These are phyloP conservation scores for Neopelma chrysocephalum DNA, from an alignment of 2,797 vertebrate species.

Conservation along the genomic window DNA sequence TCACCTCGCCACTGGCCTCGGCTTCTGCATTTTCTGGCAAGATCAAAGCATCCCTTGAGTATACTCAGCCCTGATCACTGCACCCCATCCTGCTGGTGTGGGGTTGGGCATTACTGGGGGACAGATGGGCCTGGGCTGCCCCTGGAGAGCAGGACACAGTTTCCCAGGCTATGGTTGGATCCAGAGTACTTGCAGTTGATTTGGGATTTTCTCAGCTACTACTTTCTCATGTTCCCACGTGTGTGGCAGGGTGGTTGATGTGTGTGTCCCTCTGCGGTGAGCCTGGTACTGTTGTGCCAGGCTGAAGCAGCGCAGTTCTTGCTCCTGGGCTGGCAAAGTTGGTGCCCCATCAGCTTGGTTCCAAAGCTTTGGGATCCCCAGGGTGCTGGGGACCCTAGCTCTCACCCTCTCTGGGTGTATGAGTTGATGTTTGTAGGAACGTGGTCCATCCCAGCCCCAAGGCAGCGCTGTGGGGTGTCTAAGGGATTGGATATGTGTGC, in stretches of 20 bases:
- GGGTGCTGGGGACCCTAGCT: neutral
- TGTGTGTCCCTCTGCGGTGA: neutral
- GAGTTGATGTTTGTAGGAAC: neutral
- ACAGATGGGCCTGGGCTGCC: neutral
- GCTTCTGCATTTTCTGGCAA: neutral
- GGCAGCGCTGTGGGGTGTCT: neutral
- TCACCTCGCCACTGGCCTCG: neutral
- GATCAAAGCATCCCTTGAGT: neutral
- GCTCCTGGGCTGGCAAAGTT: neutral
- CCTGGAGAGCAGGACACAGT: neutral
- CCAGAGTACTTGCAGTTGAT: neutral
- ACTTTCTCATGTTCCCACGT: rapidly evolving
- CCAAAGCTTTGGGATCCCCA: neutral
- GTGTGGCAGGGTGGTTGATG: neutral
- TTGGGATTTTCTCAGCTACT: neutral
- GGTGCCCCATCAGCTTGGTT: neutral
- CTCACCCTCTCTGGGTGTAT: neutral
- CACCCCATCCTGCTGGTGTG: neutral
- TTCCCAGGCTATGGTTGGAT: neutral
- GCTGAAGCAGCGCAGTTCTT: neutral
- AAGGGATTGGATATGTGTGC: neutral
- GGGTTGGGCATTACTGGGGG: rapidly evolving
- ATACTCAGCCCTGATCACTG: neutral
- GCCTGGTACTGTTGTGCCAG: neutral
- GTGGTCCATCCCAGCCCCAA: neutral